Evolutionary conservation across 2,113 vertebrate genomes (phyloP).

Genomic region (Larimichthys crocea): DNA sequence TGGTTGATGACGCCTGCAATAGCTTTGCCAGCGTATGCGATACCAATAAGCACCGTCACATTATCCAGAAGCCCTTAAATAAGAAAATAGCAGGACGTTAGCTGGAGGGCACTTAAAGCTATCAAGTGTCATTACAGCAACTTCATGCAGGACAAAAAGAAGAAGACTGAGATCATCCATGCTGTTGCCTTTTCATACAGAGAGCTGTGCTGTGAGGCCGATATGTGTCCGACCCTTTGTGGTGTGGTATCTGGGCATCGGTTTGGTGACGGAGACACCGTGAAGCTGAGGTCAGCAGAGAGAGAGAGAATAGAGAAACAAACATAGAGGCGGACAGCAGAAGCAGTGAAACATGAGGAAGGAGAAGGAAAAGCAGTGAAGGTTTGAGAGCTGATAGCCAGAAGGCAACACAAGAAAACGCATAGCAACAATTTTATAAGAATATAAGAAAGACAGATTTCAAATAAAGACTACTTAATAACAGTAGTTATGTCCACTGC

Average conservation of each 20-base stretch:
- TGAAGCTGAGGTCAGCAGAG: constrained; percentile 61
- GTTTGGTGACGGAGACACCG: constrained; percentile 57
- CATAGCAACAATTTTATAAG: not conserved
- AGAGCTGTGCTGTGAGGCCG: constrained; percentile 68
- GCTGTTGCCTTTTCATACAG: constrained; percentile 59
- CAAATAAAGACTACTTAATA: no score
- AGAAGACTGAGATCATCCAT: not conserved
- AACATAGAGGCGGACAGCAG: constrained; percentile 35
- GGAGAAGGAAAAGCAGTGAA: constrained; percentile 29
- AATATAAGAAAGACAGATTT: not conserved
- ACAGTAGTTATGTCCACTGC: not conserved
- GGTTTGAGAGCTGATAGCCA: constrained; percentile 9
- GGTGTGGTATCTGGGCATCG: constrained; percentile 52
- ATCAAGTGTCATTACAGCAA: not conserved
- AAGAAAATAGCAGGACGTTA: constrained; percentile 33
- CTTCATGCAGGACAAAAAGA: not conserved
- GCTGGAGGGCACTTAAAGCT: not conserved
- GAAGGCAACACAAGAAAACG: constrained; percentile 18
- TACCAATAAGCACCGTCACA: constrained; percentile 96
- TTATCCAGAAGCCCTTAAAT: constrained; percentile 94
- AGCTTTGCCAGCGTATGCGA: constrained; percentile 93
- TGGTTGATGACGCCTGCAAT: constrained; percentile 98
- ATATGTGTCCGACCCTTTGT: constrained; percentile 53
- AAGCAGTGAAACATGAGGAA: constrained; percentile 47
- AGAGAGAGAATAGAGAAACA: not conserved